These are phyloP conservation scores for Leucania comma DNA, from an alignment of 2,888 invertebrate species.

Conservation along the genomic window DNA sequence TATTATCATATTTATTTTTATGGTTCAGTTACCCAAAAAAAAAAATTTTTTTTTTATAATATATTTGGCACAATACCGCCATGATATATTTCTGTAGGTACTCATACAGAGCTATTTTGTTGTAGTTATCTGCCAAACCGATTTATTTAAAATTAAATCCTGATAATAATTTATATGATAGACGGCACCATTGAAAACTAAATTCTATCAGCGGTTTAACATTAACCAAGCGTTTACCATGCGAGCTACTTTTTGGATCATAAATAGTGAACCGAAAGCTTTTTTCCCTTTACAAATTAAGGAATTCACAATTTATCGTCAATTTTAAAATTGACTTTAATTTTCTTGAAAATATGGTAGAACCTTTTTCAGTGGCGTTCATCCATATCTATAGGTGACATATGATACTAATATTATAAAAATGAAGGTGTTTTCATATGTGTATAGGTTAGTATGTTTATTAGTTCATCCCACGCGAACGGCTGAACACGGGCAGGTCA, in stretches of 20 bases:
- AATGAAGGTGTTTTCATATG: no score
- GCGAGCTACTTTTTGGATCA: constrained; percentile 2
- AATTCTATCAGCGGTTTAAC: constrained; percentile 21
- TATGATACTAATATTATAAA: no score
- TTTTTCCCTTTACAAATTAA: background rate
- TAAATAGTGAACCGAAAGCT: background rate
- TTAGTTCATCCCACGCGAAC: no score
- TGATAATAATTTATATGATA: constrained; percentile 11
- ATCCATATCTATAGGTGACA: no score
- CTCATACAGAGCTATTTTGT: no score
- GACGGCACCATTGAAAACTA: constrained; percentile 17
- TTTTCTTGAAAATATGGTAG: background rate
- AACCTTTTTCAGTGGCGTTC: background rate
- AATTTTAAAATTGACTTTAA: background rate
- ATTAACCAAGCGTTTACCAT: constrained; percentile 16
- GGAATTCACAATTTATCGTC: background rate
- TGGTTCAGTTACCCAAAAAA: background rate
- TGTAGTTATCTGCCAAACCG: background rate
- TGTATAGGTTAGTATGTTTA: no score
- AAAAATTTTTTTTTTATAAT: background rate
- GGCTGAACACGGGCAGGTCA: no score
- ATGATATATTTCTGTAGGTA: no score
- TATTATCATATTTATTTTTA: background rate
- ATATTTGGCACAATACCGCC: background rate
- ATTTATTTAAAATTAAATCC: background rate